These are phyloP conservation scores for Oscheius sp. DNA, from an alignment of 2,888 invertebrate genomes.

Conservation along the genomic window DNA sequence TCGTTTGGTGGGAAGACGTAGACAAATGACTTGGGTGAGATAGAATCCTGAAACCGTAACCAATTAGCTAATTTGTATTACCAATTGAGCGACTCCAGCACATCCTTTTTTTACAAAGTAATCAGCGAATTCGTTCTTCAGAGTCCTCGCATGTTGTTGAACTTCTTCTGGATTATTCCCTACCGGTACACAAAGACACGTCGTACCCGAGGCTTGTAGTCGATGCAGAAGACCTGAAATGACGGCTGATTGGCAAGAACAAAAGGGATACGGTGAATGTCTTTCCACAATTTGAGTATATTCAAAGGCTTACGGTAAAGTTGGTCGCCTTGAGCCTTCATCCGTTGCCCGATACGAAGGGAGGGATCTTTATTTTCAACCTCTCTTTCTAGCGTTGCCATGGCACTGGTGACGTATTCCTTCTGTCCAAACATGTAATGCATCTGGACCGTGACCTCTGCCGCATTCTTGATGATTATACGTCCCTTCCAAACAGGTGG, in stretches of 20 bases:
- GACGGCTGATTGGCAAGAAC: background rate
- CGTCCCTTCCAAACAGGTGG: conserved; percentile 28
- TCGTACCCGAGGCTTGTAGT: background rate
- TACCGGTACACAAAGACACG: conserved; percentile 29
- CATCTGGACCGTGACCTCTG: conserved; percentile 28
- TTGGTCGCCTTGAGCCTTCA: conserved; percentile 18
- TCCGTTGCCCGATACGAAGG: conserved; percentile 18
- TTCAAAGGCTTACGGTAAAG: conserved; percentile 14
- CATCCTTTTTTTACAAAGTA: conserved; percentile 16
- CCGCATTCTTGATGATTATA: conserved; percentile 25
- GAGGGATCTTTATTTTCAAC: conserved; percentile 1
- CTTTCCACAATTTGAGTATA: background rate
- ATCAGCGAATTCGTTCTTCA: conserved; percentile 22
- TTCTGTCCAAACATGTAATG: conserved; percentile 16
- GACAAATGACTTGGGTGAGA: conserved; percentile 8
- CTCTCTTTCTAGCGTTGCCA: background rate
- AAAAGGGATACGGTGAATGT: background rate
- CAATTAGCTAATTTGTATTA: no score
- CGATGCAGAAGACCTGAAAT: conserved; percentile 15
- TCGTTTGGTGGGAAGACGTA: conserved; percentile 33
- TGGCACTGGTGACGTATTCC: conserved; percentile 5
- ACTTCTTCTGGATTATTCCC: conserved; percentile 21
- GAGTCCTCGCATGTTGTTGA: background rate
- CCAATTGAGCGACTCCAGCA: conserved; percentile 22
- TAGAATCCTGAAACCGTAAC: conserved; percentile 27